Evolutionary conservation across 1,140 invertebrate genomes (phyloP), one percentile per base, ranked within the genome.

Genomic region (Drosophila lacertosa): DNA sequence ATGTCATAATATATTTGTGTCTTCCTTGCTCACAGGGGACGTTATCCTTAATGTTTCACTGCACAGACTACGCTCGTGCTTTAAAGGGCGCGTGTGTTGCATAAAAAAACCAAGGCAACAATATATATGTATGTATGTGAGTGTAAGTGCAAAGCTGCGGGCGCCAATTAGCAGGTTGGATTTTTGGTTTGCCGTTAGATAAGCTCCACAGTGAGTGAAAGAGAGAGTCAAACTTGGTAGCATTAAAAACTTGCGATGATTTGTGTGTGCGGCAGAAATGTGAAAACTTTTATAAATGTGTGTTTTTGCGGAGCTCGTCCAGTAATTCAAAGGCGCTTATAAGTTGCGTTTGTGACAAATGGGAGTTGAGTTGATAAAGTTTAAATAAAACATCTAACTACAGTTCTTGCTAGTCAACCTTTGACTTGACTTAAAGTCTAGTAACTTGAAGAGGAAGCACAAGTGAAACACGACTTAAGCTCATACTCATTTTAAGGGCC

Each of bases 131-230:
- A 50, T 50, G 22, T 22, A 11, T 39, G 15, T 50, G 4, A 20
- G 13, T 20, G n/a, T 22, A 11, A 10, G 4, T 42, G 26, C 33
- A 40, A 33, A 29, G 54, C 72, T 63, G 24, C 45, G 24, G 67
- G 72, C 40, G 48, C 75, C 75, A 79, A 79, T 74, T 78, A 79
- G 77, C 70, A 78, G 60, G 44, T 54, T 45, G 50, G 40, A 60
- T 60, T 60, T 18, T 16, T 33, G 11, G n/a, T 60, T 33, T 44
- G 54, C 33, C 29, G 18, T 18, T 47, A 66, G 72, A 75, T 73
- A 77, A 78, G 39, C 69, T n/a, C n/a, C 74, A 24, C 29, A 58
- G 37, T 39, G 29, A 42, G 7, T 44, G 20, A 24, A 22, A 58
- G 37, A 33, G 29, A 42, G 7, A 51, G 20, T 11, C 18, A 53